Percentiles rank a stretch among this genome's conserved stretches.
These are phyloP conservation scores for Drosophila phalerata DNA, from an alignment of 2,888 invertebrate genomes.

Conservation along the genomic window DNA sequence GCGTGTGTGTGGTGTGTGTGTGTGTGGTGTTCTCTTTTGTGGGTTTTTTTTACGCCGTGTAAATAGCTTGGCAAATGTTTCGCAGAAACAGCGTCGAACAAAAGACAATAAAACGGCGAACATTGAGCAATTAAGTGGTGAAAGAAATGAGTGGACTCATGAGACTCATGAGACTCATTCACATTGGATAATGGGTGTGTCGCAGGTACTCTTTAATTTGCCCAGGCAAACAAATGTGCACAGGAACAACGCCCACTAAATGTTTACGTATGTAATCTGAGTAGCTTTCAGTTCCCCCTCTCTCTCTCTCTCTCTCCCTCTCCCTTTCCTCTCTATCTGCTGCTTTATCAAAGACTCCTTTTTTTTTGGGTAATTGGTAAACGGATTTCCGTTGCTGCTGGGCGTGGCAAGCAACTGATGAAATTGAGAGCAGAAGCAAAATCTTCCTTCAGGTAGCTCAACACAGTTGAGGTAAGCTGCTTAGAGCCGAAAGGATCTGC, in stretches of 20 bases:
- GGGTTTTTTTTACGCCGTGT: slow-evolving; percentile 43
- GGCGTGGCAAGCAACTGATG: slow-evolving; percentile 73
- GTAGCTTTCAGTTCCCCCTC: slow-evolving; percentile 39
- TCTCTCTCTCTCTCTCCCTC: background rate
- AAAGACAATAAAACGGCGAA: slow-evolving; percentile 70
- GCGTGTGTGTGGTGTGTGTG: slow-evolving; percentile 23
- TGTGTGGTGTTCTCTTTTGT: slow-evolving; percentile 39
- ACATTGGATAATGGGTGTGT: slow-evolving; percentile 62
- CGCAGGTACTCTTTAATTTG: slow-evolving; percentile 66
- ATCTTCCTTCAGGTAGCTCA: slow-evolving; percentile 38
- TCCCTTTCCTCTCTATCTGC: background rate
- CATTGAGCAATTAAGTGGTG: slow-evolving; percentile 67
- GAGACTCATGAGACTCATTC: slow-evolving; percentile 50
- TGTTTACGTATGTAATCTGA: slow-evolving; percentile 70
- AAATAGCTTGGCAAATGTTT: slow-evolving; percentile 70
- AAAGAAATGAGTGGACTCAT: slow-evolving; percentile 57
- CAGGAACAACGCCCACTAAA: slow-evolving; percentile 52
- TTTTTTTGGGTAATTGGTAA: slow-evolving; percentile 67
- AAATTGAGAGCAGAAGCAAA: slow-evolving; percentile 69
- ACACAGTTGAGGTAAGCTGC: slow-evolving; percentile 44
- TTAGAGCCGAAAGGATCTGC: slow-evolving; percentile 30
- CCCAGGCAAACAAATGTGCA: slow-evolving; percentile 51
- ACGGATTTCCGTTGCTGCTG: slow-evolving; percentile 76
- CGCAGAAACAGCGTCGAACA: slow-evolving; percentile 60
- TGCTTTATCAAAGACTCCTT: slow-evolving; percentile 9